Base-by-base conservation (phyloP, 2,113 vertebrate species). In the Octodon degus region DNA sequence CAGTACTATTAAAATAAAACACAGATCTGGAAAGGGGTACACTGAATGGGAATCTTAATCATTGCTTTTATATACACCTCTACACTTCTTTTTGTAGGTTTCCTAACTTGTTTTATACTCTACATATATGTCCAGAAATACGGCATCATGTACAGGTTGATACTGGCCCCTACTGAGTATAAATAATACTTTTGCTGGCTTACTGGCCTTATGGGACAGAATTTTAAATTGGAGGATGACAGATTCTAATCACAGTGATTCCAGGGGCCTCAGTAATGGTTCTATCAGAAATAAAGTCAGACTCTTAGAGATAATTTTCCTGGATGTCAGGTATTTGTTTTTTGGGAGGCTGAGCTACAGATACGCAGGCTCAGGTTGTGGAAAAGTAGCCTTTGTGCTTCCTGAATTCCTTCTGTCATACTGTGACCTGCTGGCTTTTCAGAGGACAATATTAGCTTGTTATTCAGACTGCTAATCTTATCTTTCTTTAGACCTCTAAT, bases 401-500 rank as follows among this genome's bases (percentile, higher is more conserved):
- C 58, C 86, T n/a, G 67, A 90, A 30, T 67, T 90, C 5, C 55
- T 43, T 60, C 27, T 14, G 34, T 74, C 37, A 55, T 53, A 47
- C 0, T 47, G 43, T 85, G 19, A 16, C 62, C 37, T 81, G 47
- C 43, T 86, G 89, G 27, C 32, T 96, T 62, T 32, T 70, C 27
- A 53, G 86, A 94, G 77, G 50, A 47, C 58, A 94, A 20, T 62
- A 70, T 62, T 40, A 86, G 5, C 60, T 74, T 88, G 53, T 81
- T 40, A 43, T 68, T 86, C 81, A 27, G 27, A 30, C 68, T 81
- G n/a, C 27, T 82, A 47, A 85, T 84, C 76, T 90, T 67, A 62
- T 90, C 60, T 76, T 40, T 93, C 43, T 92, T 85, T 91, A 85
- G 63, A 88, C 72, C 53, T 34, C 10, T 85, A 83, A 89, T 19